These are phyloP conservation scores for Isoperla grammatica DNA, from an alignment of 2,888 invertebrate genomes.

Conservation along the genomic window DNA sequence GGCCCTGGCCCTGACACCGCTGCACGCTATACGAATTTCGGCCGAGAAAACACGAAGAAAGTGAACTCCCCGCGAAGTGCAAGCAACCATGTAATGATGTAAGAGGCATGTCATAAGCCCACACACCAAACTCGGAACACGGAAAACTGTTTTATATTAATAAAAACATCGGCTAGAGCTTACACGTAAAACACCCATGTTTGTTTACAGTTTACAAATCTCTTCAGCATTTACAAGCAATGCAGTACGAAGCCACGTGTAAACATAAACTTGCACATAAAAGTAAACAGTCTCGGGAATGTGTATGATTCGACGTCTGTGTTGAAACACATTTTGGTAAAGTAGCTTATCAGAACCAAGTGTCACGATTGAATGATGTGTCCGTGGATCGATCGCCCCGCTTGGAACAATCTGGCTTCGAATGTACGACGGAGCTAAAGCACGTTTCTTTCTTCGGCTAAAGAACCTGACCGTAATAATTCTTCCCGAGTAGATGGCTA, in stretches of 20 bases:
- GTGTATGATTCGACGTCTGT: no score
- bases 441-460: conserved; percentile 16
- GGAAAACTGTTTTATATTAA: conserved; percentile 8
- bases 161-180: not conserved
- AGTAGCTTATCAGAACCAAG: no score
- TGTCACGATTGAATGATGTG: no score
- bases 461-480: conserved; percentile 40
- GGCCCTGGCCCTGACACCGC: not conserved
- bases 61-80: not conserved
- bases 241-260: no score
- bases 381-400: no score
- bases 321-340: no score
- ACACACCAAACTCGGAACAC: conserved; percentile 2
- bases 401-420: no score
- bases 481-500: conserved; percentile 38
- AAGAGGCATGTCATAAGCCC: conserved; percentile 3
- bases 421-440: no score
- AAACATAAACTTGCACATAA: no score
- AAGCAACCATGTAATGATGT: not conserved
- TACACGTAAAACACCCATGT: conserved; percentile 1
- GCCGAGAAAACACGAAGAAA: not conserved
- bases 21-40: not conserved
- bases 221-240: not conserved
- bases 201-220: conserved; percentile 5
- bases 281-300: no score